Base-by-base conservation (phyloP, 2,797 vertebrate species). In the Thunnus albacares region DNA sequence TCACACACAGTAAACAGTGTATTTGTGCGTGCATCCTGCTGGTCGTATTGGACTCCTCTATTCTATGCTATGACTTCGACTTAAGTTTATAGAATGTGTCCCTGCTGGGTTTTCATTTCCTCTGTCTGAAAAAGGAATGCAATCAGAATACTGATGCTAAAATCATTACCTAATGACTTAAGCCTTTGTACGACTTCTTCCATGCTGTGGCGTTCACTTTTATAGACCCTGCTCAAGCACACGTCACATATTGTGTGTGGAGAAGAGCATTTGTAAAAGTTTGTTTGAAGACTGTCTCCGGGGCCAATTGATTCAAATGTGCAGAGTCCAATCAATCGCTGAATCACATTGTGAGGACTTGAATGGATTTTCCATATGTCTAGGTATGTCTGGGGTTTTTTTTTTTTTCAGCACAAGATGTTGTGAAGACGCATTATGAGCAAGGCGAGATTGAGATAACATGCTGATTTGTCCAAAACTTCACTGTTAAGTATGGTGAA, bases 161-260 rank as follows among this genome's bases (percentile, higher is more conserved):
- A 94, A 93, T 92, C 90, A 94, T 94, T 93, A 93, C 71, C 90
- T 93, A 93, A 93, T 92, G 90, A 91, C 89, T 92, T 66, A 81
- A 90, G 86, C 72, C 89, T 92, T 92, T 91, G 87, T 91, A 63
- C 55, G 80, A 61, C 82, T 90, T 84, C 75, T 63, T 81, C 65
- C 91, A 87, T 84, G 90, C 87, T 92, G 93, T 26, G 81, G 73
- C 60, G 43, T 84, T 89, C 88, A 66, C 68, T 72, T 66, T 63
- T 70, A 75, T 78, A 67, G 75, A 75, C 59, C 71, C 17, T 51
- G 85, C 60, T 80, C 77, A 57, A 70, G 66, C 84, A 55, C 82
- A 82, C 82, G 68, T 76, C 62, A 24, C 70, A 12, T 49, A 71
- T 71, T 82, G 86, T 69, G 86, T 69, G 66, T 53, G 51, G 65